Percentiles rank a stretch among this genome's conserved stretches.
These are phyloP conservation scores for Rhyacichthys aspro DNA, from an alignment of 2,797 vertebrate genomes.

Conservation along the genomic window DNA sequence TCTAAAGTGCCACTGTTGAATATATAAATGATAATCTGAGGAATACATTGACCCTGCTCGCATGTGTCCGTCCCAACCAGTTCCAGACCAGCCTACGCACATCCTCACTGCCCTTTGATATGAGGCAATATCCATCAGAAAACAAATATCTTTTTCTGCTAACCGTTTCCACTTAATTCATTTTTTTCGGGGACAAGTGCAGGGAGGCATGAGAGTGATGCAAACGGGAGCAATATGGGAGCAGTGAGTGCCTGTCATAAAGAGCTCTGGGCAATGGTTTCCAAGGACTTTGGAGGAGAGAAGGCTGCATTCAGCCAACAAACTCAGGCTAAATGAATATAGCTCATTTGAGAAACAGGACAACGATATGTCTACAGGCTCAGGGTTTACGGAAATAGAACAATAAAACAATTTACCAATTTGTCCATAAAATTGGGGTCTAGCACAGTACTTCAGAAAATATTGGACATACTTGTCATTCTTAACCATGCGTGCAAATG, in stretches of 20 bases:
- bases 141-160: constrained; percentile 43
- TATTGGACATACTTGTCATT: too few species aligned
- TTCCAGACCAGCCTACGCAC: constrained; percentile 15
- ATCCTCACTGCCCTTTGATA: constrained; percentile 44
- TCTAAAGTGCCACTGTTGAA: neutral
- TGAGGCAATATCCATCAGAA: constrained; percentile 58
- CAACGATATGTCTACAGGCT: neutral
- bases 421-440: too few species aligned
- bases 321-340: neutral
- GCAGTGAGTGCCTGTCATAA: constrained; percentile 34
- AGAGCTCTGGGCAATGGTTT: constrained; percentile 30
- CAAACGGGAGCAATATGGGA: constrained; percentile 48
- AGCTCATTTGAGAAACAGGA: constrained; percentile 20
- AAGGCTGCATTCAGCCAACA: neutral
- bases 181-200: constrained; percentile 39
- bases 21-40: constrained; percentile 1
- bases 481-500: too few species aligned
- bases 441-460: too few species aligned
- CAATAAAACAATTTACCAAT: neutral
- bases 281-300: constrained; percentile 32
- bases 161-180: constrained; percentile 48
- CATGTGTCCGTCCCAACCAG: constrained; percentile 13
- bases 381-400: neutral
- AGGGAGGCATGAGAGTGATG: constrained; percentile 47
- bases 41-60: neutral